Conservation (phyloP, 2,113 vertebrate species). For the Aegotheles bennettii region DNA sequence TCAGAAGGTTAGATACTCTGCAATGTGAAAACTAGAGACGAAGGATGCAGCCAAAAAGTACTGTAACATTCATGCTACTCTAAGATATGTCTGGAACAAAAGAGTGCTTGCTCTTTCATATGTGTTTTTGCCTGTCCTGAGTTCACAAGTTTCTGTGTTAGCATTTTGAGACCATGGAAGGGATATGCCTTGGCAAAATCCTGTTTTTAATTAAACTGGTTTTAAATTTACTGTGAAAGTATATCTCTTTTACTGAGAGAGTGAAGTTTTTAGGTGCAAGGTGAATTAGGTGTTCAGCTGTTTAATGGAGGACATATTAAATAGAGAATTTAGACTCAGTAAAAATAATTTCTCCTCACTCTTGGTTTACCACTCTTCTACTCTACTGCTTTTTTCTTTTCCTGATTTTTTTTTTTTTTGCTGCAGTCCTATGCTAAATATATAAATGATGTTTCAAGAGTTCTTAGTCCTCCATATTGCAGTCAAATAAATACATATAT, state of each 20-base stretch:
- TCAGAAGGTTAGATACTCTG: neutral
- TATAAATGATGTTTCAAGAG: neutral
- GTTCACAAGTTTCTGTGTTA: neutral
- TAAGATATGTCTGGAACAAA: neutral
- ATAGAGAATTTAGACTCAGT: neutral
- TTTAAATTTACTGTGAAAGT: neutral
- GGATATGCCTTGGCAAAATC: neutral
- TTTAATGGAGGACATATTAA: neutral
- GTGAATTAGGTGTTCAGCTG: neutral
- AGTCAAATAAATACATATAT: neutral
- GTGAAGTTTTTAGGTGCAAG: neutral
- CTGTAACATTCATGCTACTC: neutral
- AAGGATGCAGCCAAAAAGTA: neutral
- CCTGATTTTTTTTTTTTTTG: neutral
- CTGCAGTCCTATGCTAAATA: neutral
- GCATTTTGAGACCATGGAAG: neutral
- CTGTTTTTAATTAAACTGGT: neutral
- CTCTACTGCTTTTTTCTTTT: neutral
- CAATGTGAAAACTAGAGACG: neutral
- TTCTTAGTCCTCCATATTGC: neutral
- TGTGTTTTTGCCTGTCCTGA: neutral
- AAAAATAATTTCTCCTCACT: neutral
- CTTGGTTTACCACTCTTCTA: neutral
- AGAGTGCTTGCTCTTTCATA: neutral
- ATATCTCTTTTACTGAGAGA: neutral